A percentile compares a stretch with the other conserved stretches of the same genome.
Evolutionary conservation across 53 echinoderm and acorn worm genomes (phyloP).

Genomic region (Crossaster papposus): DNA sequence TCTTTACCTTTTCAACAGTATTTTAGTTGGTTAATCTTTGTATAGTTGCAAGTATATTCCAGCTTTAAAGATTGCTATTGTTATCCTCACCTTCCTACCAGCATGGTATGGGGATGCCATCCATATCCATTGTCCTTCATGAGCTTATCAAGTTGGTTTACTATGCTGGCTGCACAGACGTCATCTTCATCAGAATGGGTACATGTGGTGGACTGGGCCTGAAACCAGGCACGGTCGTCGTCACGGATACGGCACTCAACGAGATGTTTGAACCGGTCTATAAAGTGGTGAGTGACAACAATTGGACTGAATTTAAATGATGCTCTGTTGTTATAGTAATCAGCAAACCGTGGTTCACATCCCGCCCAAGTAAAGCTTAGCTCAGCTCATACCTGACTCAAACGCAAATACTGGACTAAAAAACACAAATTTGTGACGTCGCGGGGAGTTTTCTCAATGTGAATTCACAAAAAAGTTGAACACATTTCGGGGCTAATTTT

Average conservation of each 20-base stretch:
- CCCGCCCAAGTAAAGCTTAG: not conserved
- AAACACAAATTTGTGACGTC: too few species aligned
- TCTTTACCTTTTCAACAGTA: too few species aligned
- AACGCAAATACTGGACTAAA: too few species aligned
- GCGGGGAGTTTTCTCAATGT: too few species aligned
- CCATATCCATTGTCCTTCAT: conserved; percentile 84
- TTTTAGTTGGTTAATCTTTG: too few species aligned
- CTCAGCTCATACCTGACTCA: too few species aligned
- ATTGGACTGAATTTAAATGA: not conserved
- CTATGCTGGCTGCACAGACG: conserved; percentile 82
- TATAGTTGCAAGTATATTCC: too few species aligned
- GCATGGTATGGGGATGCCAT: conserved; percentile 95
- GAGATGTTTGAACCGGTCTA: conserved; percentile 82
- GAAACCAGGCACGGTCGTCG: conserved; percentile 82
- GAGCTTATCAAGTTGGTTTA: conserved; percentile 89
- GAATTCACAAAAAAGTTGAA: too few species aligned
- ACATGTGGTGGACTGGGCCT: conserved; percentile 91
- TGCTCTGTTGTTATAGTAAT: not conserved
- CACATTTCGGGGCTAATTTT: too few species aligned
- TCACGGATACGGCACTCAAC: conserved; percentile 81
- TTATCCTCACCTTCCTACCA: conserved; percentile 7
- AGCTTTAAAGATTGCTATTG: too few species aligned
- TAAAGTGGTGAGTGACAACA: conserved; percentile 74
- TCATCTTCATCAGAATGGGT: conserved; percentile 80
- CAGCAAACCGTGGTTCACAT: too few species aligned